Base-by-base conservation (phyloP, 35 echinoderm and acorn worm species). In the Ophiothrix spiculata region DNA sequence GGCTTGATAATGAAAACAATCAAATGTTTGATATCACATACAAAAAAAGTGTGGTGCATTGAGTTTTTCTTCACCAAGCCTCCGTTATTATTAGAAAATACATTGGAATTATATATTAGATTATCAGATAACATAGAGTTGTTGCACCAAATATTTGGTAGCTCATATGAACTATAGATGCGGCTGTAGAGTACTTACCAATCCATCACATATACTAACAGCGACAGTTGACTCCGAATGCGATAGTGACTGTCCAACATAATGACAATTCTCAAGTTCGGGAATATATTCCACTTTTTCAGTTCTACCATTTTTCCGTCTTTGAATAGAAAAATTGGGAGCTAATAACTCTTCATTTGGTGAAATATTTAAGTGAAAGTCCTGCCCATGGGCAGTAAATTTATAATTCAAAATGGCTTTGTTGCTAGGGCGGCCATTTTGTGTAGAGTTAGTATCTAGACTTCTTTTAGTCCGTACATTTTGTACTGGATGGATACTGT, bases 181-280 rank as follows among this genome's bases (percentile, higher is more conserved):
- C n/a, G n/a, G n/a, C n/a, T n/a, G n/a, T n/a, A n/a, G n/a, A n/a
- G n/a, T 39, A 98, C 95, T 98, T 87, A 98, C 95, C 95, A 98
- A 80, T 40, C 95, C 95, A 78, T 98, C 81, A 64, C 95, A 98
- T 2, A 93, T 37, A 84, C 92, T 98, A 46, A 98, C 69, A 11
- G 95, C 95, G 12, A 91, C 89, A 8, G 38, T 86, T 4, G 91
- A 93, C 29, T 80, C 76, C 34, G 56, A 28, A 45, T 98, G 95
- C 37, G 92, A 94, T 19, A 75, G 32, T 38, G 91, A 41, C 36
- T 76, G 79, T 16, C 95, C 95, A 63, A 80, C 49, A 64, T 89
- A 98, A 87, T 94, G 91, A 87, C 95, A 98, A 64, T 91, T 91
- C 29, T 94, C 75, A 13, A 94, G n/a, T 49, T 94, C 85, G 54